Evolutionary conservation across 2,797 vertebrate species (phyloP), one percentile per base, ranked within the genome.

Genomic region (Gymnoscopelus braueri): DNA sequence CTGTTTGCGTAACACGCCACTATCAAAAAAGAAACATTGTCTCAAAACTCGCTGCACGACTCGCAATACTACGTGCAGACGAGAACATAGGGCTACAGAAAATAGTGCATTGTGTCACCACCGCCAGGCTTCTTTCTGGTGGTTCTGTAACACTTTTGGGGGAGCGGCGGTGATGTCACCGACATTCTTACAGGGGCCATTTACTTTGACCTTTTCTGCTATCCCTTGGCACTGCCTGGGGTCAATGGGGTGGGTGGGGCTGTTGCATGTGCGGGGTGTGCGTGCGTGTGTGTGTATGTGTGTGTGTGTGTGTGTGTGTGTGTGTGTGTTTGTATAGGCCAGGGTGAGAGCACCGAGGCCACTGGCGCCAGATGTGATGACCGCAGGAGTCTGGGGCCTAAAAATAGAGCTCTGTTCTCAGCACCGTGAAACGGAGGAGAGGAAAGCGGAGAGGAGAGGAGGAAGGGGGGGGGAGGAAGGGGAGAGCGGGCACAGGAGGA

Each of bases 331-430:
- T 92, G 85, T 86, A 85, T 81, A 77, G 85, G 78, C 84, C 72
- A 53, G 84, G 78, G 84, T 85, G 86, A 88, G 89, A 87, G 89
- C 81, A 86, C 81, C 23, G 73, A 87, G 88, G 88, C 90, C 85
- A 87, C 91, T 91, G 93, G 93, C 92, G 90, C 93, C 93, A 94
- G 92, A 94, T 94, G 92, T 94, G 91, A 94, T 83, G 91, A 94
- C 92, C 91, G 82, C 93, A 92, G 91, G 88, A 92, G 89, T 90
- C 88, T 91, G 85, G 79, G 39, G 63, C 74, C 92, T 94, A 95
- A 93, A 94, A 92, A 94, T 94, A 95, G 90, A 88, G 84, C 78
- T 89, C 87, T 91, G 93, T 92, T 93, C 88, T 94, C 91, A 91
- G 86, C 90, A 87, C 74, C 82, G 69, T 85, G 84, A 90, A 91